Percentiles rank a stretch among this genome's conserved stretches.
Evolutionary conservation across 2,797 vertebrate species (phyloP).

Genomic region (Fistularia tabacaria): DNA sequence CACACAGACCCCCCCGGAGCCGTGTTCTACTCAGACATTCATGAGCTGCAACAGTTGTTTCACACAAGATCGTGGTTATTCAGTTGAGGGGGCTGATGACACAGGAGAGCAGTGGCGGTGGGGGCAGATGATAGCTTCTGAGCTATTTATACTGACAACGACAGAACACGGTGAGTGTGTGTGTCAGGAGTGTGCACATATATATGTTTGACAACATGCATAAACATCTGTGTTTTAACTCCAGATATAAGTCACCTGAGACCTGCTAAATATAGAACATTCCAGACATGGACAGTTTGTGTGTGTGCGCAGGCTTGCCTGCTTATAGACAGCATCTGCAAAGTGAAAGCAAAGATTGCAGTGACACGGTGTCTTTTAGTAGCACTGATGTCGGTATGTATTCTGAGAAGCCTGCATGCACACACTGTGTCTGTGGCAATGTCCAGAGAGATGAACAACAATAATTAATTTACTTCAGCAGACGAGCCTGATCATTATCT

Average conservation of each 20-base stretch:
- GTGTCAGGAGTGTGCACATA: background rate
- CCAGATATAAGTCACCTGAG: constrained; percentile 34
- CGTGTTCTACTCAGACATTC: constrained; percentile 3
- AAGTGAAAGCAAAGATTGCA: no score
- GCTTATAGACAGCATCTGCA: no score
- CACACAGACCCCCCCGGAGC: constrained; percentile 27
- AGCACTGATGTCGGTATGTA: no score
- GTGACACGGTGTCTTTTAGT: no score
- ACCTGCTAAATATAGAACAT: constrained; percentile 48
- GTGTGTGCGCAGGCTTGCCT: constrained; percentile 6
- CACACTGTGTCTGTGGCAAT: background rate
- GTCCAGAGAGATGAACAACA: constrained; percentile 5
- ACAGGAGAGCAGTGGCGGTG: background rate
- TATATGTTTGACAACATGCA: background rate
- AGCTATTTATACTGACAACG: constrained; percentile 15
- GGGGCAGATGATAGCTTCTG: background rate
- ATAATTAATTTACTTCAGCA: constrained; percentile 19
- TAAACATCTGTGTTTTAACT: constrained; percentile 1
- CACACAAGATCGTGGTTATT: no score
- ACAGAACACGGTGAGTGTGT: background rate
- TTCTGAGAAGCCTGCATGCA: no score
- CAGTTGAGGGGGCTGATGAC: background rate
- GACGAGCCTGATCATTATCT: constrained; percentile 11
- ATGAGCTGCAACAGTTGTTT: no score
- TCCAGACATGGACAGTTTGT: background rate